Evolutionary conservation across 1,140 invertebrate genomes (phyloP), one percentile per base, ranked within the genome.

Genomic region (Drosophila fuyamai): DNA sequence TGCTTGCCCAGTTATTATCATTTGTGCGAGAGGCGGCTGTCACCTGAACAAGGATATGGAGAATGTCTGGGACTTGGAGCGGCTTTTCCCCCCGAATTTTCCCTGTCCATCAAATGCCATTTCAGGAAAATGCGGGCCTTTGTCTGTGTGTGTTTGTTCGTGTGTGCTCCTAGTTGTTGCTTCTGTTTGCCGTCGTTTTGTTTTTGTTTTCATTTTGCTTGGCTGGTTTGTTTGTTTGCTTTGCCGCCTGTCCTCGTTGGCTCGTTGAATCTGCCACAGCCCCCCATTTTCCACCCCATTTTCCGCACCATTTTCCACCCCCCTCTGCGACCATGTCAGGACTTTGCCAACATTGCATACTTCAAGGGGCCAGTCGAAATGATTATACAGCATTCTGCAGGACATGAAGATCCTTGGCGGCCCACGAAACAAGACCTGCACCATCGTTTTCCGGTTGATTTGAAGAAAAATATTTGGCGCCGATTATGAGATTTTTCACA

Each of bases 161-260:
- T 40, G 47, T 23, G 50, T 50, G 36, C 18, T 60, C 5, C 27
- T 44, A 55, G 58, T 61, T 68, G 67, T 54, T 80, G 56, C 46
- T 62, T 32, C 55, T 73, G 56, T 36, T 54, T 47, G 36, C 13
- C 59, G 29, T 63, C 62, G 35, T 48, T 55, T 48, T 63, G 61
- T 71, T 59, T 72, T 67, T 76, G 57, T 79, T 72, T 83, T 67
- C 62, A 73, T 74, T 63, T 81, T 73, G 60, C 72, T 76, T 80
- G 77, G 68, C 62, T 66, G 59, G 46, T 41, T 68, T 67, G 60
- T 62, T 70, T 82, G 75, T 75, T 79, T 82, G 68, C 68, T 56
- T 54, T 81, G 63, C 58, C 57, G 59, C 27, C 35, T 27, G n/a
- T 54, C 14, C 53, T 65, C 29, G 75, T 65, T 78, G 59, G 57